Percentiles rank a stretch among this genome's conserved stretches.
These are phyloP conservation scores for Euthynnus affinis DNA, from an alignment of 2,797 vertebrate species.

Conservation along the genomic window DNA sequence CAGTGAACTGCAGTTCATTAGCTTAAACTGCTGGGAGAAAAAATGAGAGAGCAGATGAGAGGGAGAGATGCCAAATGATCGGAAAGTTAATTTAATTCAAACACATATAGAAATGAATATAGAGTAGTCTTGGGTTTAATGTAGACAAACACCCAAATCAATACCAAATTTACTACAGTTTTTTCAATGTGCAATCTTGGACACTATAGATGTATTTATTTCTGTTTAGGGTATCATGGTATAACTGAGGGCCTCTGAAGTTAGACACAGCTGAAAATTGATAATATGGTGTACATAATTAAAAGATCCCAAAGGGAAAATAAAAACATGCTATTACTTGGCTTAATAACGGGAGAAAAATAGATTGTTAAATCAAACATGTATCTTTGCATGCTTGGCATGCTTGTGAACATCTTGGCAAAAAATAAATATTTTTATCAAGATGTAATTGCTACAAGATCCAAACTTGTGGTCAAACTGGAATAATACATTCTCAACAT, in stretches of 20 bases:
- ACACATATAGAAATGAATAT: neutral
- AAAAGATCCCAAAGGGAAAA: neutral
- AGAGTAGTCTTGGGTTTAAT: neutral
- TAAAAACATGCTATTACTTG: neutral
- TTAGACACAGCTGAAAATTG: too few species aligned
- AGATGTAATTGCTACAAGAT: neutral
- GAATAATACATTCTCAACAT: neutral
- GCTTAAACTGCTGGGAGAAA: slow-evolving; percentile 27
- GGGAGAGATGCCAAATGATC: neutral
- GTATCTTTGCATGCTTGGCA: neutral
- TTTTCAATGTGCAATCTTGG: neutral
- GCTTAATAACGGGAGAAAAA: too few species aligned
- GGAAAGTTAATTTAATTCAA: neutral
- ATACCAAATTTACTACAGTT: neutral
- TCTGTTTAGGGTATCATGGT: neutral
- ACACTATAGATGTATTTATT: neutral
- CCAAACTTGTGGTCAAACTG: neutral
- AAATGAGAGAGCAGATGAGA: slow-evolving; percentile 17
- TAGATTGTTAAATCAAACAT: neutral
- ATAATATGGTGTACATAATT: neutral
- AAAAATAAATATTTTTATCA: neutral
- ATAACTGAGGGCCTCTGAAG: too few species aligned
- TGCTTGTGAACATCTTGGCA: neutral
- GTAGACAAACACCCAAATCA: neutral
- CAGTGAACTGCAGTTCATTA: slow-evolving; percentile 71